phyloP scores from a whole-genome alignment of 2,797 vertebrate genomes.

The Pipistrellus nathusii region DNA sequence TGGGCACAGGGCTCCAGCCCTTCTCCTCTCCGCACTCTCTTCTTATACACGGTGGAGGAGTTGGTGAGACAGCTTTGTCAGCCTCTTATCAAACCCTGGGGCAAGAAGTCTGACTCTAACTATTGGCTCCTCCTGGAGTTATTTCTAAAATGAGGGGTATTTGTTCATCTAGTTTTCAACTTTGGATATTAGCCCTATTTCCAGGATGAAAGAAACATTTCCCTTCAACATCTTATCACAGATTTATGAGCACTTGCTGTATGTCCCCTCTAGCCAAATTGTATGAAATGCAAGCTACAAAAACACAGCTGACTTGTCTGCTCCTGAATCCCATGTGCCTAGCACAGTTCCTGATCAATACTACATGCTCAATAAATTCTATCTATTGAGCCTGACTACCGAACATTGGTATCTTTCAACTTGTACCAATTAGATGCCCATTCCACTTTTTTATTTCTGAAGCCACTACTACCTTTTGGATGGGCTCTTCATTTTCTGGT shows the following conservation, averaged over 20 bases:
- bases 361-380: neutral
- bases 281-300: neutral
- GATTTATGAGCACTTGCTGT: neutral
- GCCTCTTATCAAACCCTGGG: neutral
- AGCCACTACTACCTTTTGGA: neutral
- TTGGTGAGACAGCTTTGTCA: neutral
- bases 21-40: neutral
- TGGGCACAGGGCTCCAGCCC: neutral
- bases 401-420: neutral
- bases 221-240: neutral
- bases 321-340: neutral
- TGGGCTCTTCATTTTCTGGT: neutral
- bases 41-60: neutral
- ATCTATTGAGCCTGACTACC: neutral
- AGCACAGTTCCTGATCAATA: neutral
- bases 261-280: neutral
- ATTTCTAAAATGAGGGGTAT: constrained; percentile 5
- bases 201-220: neutral
- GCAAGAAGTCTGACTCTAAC: neutral
- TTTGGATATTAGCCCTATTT: neutral
- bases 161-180: neutral
- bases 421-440: neutral
- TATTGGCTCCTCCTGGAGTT: neutral
- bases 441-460: neutral
- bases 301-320: neutral